Evolutionary conservation across 2,888 invertebrate genomes (phyloP), one percentile per base, ranked within the genome.

Genomic region (Electrophaes corylata): DNA sequence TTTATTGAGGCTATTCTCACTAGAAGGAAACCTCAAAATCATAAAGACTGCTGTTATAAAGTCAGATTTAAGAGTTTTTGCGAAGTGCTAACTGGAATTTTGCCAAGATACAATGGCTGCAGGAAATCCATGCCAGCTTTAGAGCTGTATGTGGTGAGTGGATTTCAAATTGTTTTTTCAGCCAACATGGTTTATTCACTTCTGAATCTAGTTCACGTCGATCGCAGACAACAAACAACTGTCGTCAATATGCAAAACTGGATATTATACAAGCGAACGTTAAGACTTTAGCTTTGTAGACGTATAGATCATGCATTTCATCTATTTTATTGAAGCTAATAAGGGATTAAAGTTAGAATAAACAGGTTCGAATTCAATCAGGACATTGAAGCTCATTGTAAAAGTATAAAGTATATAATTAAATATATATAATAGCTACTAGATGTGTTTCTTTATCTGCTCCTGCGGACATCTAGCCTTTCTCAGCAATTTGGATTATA

Each of bases 41-140:
- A 18, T 43, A 26, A 51, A 45, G 45, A 73, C 65, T 73, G 69
- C 65, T 65, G 71, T 71, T 76, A 72, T 73, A 68, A 75, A 66
- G 65, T 72, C 77, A 73, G 75, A 75, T 66, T 71, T 79, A 78
- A 84, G 82, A 79, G 79, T 78, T 80, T 79, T 73, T 70, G 75
- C 77, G 70, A 66, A 71, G 69, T 73, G 73, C 70, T 23, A 61
- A 55, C 65, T 81, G 84, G 84, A 80, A 56, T 56, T 58, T 56
- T 41, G 81, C 84, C 85, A 81, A 77, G 69, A 66, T 56, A 74
- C 69, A 78, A 77, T 77, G 67, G 66, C 57, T 59, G 65, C 67
- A 57, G 72, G 69, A 70, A 78, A 51, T 55, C 39, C 44, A 53
- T 41, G 39, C 31, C 44, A 48, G 35, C 14, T 41, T 46, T 18